Percentiles rank a stretch among this genome's conserved stretches.
Evolutionary conservation across 2,797 vertebrate genomes (phyloP).

Genomic region (Alcedo atthis): DNA sequence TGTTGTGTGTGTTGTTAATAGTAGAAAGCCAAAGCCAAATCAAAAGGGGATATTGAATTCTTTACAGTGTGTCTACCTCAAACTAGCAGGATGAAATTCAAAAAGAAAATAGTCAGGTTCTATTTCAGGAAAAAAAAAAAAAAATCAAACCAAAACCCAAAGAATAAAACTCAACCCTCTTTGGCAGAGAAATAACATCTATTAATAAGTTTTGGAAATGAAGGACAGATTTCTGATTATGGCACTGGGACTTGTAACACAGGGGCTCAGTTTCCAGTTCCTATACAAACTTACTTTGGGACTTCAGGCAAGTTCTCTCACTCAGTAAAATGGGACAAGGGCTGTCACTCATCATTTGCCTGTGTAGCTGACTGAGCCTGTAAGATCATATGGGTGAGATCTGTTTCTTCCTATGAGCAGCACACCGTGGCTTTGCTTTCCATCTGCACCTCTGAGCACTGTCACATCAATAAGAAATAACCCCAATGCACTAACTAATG

Average conservation of each 20-base stretch:
- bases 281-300: not conserved
- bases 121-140: not conserved
- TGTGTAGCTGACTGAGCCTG: not conserved
- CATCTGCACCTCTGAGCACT: not conserved
- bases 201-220: not conserved
- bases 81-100: not conserved
- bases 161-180: not conserved
- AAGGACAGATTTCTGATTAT: not conserved
- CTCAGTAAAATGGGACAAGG: not conserved
- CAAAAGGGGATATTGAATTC: not conserved
- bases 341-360: not conserved
- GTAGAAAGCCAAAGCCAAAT: not conserved
- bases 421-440: not conserved
- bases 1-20: accelerated
- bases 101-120: not conserved
- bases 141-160: not conserved
- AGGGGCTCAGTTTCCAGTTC: not conserved
- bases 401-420: not conserved
- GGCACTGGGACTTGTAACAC: not conserved
- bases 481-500: not conserved
- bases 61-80: not conserved
- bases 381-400: not conserved
- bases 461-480: not conserved
- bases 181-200: not conserved
- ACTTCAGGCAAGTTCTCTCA: not conserved